Conservation (phyloP, 30 jellyfish, hydroid and myxozoan species). For the Phacellophora camtschatica region DNA sequence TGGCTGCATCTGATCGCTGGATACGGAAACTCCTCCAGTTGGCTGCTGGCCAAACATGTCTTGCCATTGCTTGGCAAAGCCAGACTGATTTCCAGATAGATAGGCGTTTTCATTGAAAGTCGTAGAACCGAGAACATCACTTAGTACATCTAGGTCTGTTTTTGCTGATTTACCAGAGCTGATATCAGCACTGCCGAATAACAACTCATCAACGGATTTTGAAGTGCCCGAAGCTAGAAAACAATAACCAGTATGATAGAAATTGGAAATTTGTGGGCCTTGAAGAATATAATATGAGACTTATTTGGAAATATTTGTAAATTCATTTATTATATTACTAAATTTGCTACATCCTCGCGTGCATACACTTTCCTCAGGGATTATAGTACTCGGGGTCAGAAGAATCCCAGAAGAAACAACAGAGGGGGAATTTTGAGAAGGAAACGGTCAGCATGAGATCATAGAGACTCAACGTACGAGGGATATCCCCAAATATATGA, state of each 20-base stretch:
- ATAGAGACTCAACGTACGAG: too few species aligned
- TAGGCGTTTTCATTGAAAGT: conserved; percentile 64
- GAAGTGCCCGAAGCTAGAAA: conserved; percentile 20
- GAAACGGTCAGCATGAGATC: too few species aligned
- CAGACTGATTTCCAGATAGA: conserved; percentile 48
- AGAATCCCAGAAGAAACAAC: too few species aligned
- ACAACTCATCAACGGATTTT: conserved; percentile 85
- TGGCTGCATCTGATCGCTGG: not conserved
- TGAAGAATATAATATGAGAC: too few species aligned
- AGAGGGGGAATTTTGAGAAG: too few species aligned
- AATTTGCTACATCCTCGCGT: too few species aligned
- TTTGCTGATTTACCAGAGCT: conserved; percentile 18
- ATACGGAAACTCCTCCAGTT: not conserved
- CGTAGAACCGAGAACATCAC: conserved; percentile 72
- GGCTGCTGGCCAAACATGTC: conserved; percentile 91
- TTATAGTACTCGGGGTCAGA: too few species aligned
- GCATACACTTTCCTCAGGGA: too few species aligned
- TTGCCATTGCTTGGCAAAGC: conserved; percentile 86
- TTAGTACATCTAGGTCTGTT: conserved; percentile 75
- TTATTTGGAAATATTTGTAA: too few species aligned
- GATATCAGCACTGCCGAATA: conserved; percentile 73
- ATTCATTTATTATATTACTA: too few species aligned
- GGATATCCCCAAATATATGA: too few species aligned
- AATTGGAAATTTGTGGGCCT: too few species aligned
- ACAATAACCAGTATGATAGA: not conserved